Conservation (phyloP, 2,797 vertebrate species). For the Molothrus aeneus region DNA sequence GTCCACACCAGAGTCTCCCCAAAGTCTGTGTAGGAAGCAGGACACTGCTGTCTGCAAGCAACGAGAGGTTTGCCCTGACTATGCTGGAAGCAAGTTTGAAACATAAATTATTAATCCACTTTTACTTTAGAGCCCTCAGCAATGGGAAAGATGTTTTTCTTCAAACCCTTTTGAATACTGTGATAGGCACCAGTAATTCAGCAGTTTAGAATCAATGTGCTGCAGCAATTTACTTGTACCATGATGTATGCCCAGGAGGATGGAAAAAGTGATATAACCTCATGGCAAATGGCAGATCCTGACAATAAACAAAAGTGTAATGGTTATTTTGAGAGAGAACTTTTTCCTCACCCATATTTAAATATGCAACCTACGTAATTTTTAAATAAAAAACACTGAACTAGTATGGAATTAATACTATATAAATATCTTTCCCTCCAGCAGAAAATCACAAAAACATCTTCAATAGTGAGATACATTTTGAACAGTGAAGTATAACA, state of each 20-base stretch:
- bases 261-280: constrained; percentile 68
- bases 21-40: neutral
- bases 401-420: neutral
- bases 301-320: constrained; percentile 32
- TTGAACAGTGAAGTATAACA: neutral
- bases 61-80: neutral
- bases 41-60: neutral
- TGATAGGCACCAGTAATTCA: constrained; percentile 37
- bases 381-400: neutral
- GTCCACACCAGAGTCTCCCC: neutral
- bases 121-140: neutral
- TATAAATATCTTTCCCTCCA: neutral
- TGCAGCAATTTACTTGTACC: constrained; percentile 52
- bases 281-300: constrained; percentile 22
- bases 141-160: constrained; percentile 19
- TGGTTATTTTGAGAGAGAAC: constrained; percentile 34
- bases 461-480: neutral
- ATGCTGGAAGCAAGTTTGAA: neutral
- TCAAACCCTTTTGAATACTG: neutral
- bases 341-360: neutral
- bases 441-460: neutral
- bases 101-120: constrained; percentile 48
- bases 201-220: constrained; percentile 63
- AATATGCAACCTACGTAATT: neutral
- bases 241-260: constrained; percentile 59